phyloP scores from a whole-genome alignment of 1,140 invertebrate genomes.

The Nebria ingens region DNA sequence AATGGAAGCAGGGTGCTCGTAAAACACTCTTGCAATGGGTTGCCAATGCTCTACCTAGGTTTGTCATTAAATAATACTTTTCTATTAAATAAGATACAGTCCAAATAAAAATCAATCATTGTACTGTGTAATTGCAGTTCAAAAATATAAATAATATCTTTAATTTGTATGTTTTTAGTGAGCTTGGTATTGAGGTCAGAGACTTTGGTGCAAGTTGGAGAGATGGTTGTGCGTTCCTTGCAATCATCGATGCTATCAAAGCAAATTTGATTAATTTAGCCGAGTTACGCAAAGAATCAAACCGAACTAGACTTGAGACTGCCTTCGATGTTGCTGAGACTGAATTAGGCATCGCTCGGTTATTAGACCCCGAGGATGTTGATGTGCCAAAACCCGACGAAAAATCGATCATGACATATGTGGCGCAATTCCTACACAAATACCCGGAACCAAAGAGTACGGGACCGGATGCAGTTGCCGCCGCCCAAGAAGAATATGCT shows the following conservation, averaged over 20 bases:
- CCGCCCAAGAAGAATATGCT: slow-evolving; percentile 70
- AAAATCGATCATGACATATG: slow-evolving; percentile 98
- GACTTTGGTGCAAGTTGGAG: slow-evolving; percentile 97
- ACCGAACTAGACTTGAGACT: slow-evolving; percentile 75
- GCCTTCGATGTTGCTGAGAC: slow-evolving; percentile 90
- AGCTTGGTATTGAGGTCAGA: slow-evolving; percentile 76
- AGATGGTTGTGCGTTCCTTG: slow-evolving; percentile 92
- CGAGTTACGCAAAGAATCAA: slow-evolving; percentile 63
- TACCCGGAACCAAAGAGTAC: slow-evolving; percentile 73
- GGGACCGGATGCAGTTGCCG: slow-evolving; percentile 55
- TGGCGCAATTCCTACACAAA: slow-evolving; percentile 95
- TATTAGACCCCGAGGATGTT: slow-evolving; percentile 94
- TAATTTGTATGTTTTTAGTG: slow-evolving; percentile 43
- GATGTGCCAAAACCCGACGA: slow-evolving; percentile 96
- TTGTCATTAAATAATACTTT: slow-evolving; percentile 33
- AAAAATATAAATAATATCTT: slow-evolving; percentile 10
- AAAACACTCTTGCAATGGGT: slow-evolving; percentile 93
- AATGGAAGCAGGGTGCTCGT: slow-evolving; percentile 78
- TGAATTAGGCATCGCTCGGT: slow-evolving; percentile 83
- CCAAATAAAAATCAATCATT: slow-evolving; percentile 10
- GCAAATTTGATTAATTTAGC: slow-evolving; percentile 85
- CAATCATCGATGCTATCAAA: slow-evolving; percentile 90
- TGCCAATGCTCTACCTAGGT: slow-evolving; percentile 85
- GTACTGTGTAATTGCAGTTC: neutral
- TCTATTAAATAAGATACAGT: slow-evolving; percentile 11